phyloP scores from a whole-genome alignment of 2,797 vertebrate genomes.

The Cuniculus paca region DNA sequence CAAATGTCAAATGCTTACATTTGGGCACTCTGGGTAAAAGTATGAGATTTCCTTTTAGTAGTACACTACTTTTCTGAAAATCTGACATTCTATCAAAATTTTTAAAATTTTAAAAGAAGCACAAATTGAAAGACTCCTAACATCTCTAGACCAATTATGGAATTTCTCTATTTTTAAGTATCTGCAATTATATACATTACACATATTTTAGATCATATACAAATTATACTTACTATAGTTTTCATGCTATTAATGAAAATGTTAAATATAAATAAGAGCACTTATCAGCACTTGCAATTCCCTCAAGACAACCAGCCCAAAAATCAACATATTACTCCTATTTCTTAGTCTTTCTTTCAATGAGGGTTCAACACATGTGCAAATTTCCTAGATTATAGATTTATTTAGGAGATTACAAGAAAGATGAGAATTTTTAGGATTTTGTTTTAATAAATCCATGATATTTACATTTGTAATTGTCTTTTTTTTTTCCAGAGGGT shows the following conservation, averaged over 20 bases:
- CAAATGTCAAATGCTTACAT: background rate
- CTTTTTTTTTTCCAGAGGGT: background rate
- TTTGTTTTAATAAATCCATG: background rate
- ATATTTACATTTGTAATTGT: background rate
- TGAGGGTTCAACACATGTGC: background rate
- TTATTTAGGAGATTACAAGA: background rate
- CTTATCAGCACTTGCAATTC: background rate
- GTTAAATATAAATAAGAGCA: background rate
- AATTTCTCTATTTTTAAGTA: slow-evolving; percentile 52
- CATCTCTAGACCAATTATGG: background rate
- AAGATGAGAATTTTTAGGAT: background rate
- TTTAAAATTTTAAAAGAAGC: background rate
- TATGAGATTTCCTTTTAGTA: background rate
- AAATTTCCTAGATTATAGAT: slow-evolving; percentile 11
- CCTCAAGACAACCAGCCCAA: background rate
- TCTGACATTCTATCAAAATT: background rate
- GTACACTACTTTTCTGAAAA: background rate
- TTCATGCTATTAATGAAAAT: slow-evolving; percentile 52
- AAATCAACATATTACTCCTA: background rate
- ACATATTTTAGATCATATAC: background rate
- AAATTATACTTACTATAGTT: slow-evolving; percentile 54
- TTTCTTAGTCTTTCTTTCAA: slow-evolving; percentile 14
- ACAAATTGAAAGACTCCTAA: slow-evolving; percentile 4
- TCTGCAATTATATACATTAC: background rate
- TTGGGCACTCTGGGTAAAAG: background rate